Conservation (phyloP, 2,113 vertebrate species). For the Melanerpes aurifrons region DNA sequence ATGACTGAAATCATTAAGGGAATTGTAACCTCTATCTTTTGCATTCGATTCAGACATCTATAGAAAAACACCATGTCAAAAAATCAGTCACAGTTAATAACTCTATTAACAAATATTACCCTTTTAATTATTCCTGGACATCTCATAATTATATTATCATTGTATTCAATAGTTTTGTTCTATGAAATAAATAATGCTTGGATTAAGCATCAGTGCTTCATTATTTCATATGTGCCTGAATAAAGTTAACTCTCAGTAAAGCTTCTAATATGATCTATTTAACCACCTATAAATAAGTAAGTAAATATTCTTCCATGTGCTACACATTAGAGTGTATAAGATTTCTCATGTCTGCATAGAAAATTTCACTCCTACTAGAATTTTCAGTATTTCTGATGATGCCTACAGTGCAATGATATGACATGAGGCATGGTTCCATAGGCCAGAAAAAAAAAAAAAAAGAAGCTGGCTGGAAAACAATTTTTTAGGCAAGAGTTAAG, state of each 20-base stretch:
- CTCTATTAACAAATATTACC: neutral
- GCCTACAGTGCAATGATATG: neutral
- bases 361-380: neutral
- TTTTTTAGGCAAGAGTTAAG: neutral
- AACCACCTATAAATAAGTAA: neutral
- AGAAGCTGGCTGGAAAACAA: neutral
- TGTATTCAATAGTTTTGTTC: neutral
- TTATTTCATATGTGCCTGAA: neutral
- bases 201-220: neutral
- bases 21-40: neutral
- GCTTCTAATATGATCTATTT: neutral
- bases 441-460: constrained; percentile 5
- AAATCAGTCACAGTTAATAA: neutral
- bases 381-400: neutral
- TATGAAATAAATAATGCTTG: neutral
- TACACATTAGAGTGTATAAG: neutral
- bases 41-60: neutral
- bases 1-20: neutral
- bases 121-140: neutral
- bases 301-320: neutral
- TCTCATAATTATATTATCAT: neutral
- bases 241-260: neutral
- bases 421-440: rapidly evolving
- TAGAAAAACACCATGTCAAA: neutral
- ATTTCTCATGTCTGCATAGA: neutral